phyloP scores from a whole-genome alignment of 2,888 invertebrate genomes.

The Clivina fossor region DNA sequence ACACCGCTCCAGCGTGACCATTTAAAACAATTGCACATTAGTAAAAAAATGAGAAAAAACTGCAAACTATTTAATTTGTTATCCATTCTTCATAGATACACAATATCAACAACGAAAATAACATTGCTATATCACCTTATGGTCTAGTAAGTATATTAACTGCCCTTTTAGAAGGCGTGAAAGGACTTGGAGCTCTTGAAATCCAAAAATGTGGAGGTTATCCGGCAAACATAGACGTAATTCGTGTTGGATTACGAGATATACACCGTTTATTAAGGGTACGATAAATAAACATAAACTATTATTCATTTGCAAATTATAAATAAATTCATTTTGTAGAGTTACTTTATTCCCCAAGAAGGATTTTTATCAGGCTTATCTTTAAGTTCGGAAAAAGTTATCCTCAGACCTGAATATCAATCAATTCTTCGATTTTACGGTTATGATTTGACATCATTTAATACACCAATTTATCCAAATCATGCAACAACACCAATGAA shows the following conservation, averaged over 20 bases:
- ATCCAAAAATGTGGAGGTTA: conserved; percentile 69
- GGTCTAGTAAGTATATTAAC: conserved; percentile 78
- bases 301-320: conserved; percentile 12
- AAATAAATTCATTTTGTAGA: conserved; percentile 54
- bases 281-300: conserved; percentile 45
- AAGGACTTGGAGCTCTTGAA: conserved; percentile 72
- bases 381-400: conserved; percentile 76
- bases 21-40: too few species aligned
- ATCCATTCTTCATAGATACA: conserved; percentile 57
- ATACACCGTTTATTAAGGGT: conserved; percentile 81
- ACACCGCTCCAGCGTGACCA: too few species aligned
- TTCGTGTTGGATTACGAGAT: conserved; percentile 78
- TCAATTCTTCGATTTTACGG: conserved; percentile 76
- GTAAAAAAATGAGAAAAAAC: too few species aligned
- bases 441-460: conserved; percentile 66
- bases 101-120: conserved; percentile 72
- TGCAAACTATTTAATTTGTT: too few species aligned
- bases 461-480: conserved; percentile 48
- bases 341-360: conserved; percentile 79
- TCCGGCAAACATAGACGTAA: conserved; percentile 71
- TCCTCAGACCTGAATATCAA: conserved; percentile 72
- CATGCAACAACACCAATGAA: conserved; percentile 44
- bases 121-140: conserved; percentile 83
- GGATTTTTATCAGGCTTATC: conserved; percentile 81
- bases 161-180: conserved; percentile 77